phyloP scores from a whole-genome alignment of 2,888 invertebrate species.

The Pyralis farinalis region DNA sequence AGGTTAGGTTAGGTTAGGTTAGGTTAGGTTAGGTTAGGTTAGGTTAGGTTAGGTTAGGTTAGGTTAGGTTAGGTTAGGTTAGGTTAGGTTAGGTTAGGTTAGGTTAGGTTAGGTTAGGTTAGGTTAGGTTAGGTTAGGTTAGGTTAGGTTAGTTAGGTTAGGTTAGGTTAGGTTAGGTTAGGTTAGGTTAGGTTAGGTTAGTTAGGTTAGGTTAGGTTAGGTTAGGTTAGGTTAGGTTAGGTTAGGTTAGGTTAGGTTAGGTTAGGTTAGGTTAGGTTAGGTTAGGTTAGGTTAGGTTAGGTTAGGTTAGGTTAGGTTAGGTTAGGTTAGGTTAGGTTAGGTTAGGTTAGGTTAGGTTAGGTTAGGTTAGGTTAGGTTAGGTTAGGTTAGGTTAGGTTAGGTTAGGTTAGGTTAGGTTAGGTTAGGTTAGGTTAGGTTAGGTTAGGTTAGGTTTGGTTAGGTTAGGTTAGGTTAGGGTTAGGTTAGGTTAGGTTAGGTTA shows the following conservation, averaged over 20 bases:
- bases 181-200: slow-evolving; percentile 22
- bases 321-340: slow-evolving; percentile 9
- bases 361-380: slow-evolving; percentile 9
- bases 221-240: slow-evolving; percentile 10
- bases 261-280: slow-evolving; percentile 10
- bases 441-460: slow-evolving; percentile 17
- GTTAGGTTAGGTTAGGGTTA: slow-evolving; percentile 19
- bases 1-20: slow-evolving; percentile 15
- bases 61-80: slow-evolving; percentile 14
- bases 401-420: slow-evolving; percentile 18
- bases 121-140: slow-evolving; percentile 17
- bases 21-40: slow-evolving; percentile 10
- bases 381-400: slow-evolving; percentile 15
- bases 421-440: slow-evolving; percentile 19
- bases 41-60: slow-evolving; percentile 10
- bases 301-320: slow-evolving; percentile 11
- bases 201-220: slow-evolving; percentile 11
- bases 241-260: slow-evolving; percentile 12
- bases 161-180: slow-evolving; percentile 20
- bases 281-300: slow-evolving; percentile 12
- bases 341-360: slow-evolving; percentile 10
- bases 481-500: slow-evolving; percentile 21
- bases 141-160: slow-evolving; percentile 20
- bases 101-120: slow-evolving; percentile 13
- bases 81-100: slow-evolving; percentile 14